These are phyloP conservation scores for Hippocampus guttulatus DNA, from an alignment of 2,113 vertebrate genomes.

Conservation along the genomic window DNA sequence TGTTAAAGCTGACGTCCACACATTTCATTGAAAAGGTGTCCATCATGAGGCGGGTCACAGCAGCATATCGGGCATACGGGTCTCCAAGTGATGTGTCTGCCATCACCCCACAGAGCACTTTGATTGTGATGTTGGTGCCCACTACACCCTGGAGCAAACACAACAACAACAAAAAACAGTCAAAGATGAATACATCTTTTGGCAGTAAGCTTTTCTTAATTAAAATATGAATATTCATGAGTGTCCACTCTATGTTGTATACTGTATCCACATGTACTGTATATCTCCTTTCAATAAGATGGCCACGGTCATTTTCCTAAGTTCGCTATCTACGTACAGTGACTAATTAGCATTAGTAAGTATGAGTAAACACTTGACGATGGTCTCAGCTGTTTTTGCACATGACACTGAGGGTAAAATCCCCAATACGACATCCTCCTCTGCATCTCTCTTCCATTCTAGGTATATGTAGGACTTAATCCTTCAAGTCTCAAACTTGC, in stretches of 20 bases:
- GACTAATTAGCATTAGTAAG: no score
- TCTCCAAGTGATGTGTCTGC: constrained; percentile 48
- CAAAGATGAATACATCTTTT: background rate
- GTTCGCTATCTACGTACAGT: no score
- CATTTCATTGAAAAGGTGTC: constrained; percentile 45
- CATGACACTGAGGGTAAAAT: background rate
- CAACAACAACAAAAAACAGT: no score
- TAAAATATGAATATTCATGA: no score
- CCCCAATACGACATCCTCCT: background rate
- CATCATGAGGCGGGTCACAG: constrained; percentile 50
- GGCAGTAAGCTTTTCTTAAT: background rate
- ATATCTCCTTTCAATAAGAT: no score
- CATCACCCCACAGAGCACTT: constrained; percentile 66
- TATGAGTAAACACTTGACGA: no score
- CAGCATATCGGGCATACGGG: constrained; percentile 44
- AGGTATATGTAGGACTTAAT: no score
- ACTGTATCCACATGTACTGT: no score
- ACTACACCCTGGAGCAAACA: constrained; percentile 30
- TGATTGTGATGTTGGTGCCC: constrained; percentile 65
- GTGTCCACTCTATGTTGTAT: no score
- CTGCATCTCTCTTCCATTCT: constrained; percentile 1
- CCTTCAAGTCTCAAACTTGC: no score
- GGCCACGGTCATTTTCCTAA: no score
- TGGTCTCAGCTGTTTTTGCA: no score
- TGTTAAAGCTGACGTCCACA: constrained; percentile 53